A percentile compares a stretch with the other conserved stretches of the same genome.
Evolutionary conservation across 2,888 invertebrate species (phyloP).

Genomic region (Heteropelma amictum): DNA sequence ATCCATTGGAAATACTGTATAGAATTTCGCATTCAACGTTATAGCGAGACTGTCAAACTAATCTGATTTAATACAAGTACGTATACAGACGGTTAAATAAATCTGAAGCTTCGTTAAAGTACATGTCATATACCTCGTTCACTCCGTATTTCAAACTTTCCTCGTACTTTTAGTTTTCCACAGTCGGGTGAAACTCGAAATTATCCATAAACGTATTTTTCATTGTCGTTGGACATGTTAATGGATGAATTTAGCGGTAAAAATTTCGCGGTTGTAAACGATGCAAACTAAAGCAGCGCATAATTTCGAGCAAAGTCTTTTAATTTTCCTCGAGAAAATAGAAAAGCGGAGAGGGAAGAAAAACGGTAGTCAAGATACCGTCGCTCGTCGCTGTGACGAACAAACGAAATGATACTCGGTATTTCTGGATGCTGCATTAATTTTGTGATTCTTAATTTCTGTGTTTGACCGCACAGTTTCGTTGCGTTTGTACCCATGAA

Average conservation of each 20-base stretch:
- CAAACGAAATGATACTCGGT: background rate
- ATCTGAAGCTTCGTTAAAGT: conserved; percentile 41
- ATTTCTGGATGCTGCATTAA: too few relatives aligned
- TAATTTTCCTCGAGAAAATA: background rate
- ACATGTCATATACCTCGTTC: conserved; percentile 24
- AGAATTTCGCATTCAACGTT: conserved; percentile 26
- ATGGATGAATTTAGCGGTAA: too few relatives aligned
- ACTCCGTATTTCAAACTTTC: background rate
- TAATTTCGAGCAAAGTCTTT: background rate
- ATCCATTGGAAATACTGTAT: conserved; percentile 2
- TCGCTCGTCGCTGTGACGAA: background rate
- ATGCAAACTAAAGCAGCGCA: background rate
- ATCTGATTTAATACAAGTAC: conserved; percentile 18
- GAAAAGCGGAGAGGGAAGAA: background rate
- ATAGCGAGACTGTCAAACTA: conserved; percentile 8
- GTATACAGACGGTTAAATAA: conserved; percentile 9
- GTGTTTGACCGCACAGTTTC: too few relatives aligned
- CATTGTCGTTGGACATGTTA: too few relatives aligned
- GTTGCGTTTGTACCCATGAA: too few relatives aligned
- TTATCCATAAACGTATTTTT: too few relatives aligned
- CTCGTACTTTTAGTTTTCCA: background rate
- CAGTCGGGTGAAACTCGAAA: background rate
- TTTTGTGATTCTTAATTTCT: too few relatives aligned
- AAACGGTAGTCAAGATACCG: background rate
- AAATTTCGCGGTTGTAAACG: background rate